Conservation (phyloP, 2,797 vertebrate species). For the Gymnodraco acuticeps region DNA sequence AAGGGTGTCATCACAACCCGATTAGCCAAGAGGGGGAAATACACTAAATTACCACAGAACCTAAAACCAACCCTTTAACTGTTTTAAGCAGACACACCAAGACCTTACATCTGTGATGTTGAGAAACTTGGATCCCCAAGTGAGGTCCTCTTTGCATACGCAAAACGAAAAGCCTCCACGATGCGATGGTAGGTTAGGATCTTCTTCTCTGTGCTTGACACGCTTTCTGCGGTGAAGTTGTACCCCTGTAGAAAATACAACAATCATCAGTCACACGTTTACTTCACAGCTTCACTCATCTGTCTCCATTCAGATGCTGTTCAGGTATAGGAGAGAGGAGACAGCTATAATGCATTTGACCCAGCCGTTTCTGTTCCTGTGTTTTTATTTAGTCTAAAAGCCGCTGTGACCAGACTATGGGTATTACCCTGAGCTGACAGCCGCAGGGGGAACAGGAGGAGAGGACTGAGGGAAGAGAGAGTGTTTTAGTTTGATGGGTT, state of each 20-base stretch:
- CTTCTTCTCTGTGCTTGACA: slow-evolving; percentile 80
- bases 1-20: too few relatives aligned
- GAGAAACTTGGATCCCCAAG: slow-evolving; percentile 91
- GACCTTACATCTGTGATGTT: slow-evolving; percentile 86
- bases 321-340: slow-evolving; percentile 1
- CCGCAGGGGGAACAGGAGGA: slow-evolving; percentile 12
- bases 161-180: slow-evolving; percentile 94
- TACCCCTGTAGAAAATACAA: slow-evolving; percentile 86
- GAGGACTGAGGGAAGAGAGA: slow-evolving; percentile 19
- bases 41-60: not conserved
- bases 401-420: slow-evolving; percentile 21
- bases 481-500: slow-evolving; percentile 57
- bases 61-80: not conserved
- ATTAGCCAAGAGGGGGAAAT: too few relatives aligned
- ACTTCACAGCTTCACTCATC: not conserved
- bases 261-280: slow-evolving; percentile 6
- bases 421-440: slow-evolving; percentile 42
- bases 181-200: slow-evolving; percentile 94
- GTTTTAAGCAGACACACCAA: not conserved
- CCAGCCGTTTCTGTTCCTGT: slow-evolving; percentile 8
- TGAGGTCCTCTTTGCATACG: slow-evolving; percentile 92
- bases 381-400: slow-evolving; percentile 51
- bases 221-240: slow-evolving; percentile 85
- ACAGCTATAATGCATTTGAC: slow-evolving; percentile 29
- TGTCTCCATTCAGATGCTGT: not conserved